Base-by-base conservation (phyloP, 1,140 invertebrate species). In the Meloidogyne floridensis region DNA sequence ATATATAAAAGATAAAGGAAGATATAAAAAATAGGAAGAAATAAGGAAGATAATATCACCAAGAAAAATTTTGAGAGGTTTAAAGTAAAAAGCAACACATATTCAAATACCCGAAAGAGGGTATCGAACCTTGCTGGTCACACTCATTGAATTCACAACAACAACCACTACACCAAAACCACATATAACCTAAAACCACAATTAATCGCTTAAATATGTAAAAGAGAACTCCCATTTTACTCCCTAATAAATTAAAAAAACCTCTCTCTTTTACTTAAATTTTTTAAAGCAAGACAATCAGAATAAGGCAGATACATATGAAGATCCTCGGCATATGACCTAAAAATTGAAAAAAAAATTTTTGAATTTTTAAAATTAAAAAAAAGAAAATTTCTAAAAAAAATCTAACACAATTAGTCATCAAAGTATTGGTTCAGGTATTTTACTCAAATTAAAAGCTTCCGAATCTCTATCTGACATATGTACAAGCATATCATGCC, bases 401-500 rank as follows among this genome's bases (percentile, higher is more conserved):
- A 65, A 65, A 65, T 65, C 59, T 32, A 32, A 15, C 59, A 65
- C 59, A 65, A 65, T 65, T 15, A 65, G 59, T 65, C 59, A 65
- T 89, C 88, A 89, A 6, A 89, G 72, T 13, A 89, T 87, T 4
- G 88, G 88, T 74, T 89, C 87, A 10, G 90, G 8, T 2, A 87
- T 53, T 11, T 87, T 74, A 54, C 77, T 88, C 69, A 89, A 47
- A 18, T 85, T 80, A 54, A 85, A 87, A 56, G 53, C 59, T n/a
- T 65, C n/a, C 15, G 82, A 18, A 65, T 84, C 82, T 59, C 81
- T 80, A 74, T 84, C 84, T 20, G 32, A 7, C 42, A 70, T 43
- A 72, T 79, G 54, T 9, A 53, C 84, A 69, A 86, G 73, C 88
- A 89, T 89, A 80, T 89, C 88, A 81, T 89, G 89, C 88, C 88